Conservation (phyloP, 2,888 invertebrate genomes). For the Apamea anceps region DNA sequence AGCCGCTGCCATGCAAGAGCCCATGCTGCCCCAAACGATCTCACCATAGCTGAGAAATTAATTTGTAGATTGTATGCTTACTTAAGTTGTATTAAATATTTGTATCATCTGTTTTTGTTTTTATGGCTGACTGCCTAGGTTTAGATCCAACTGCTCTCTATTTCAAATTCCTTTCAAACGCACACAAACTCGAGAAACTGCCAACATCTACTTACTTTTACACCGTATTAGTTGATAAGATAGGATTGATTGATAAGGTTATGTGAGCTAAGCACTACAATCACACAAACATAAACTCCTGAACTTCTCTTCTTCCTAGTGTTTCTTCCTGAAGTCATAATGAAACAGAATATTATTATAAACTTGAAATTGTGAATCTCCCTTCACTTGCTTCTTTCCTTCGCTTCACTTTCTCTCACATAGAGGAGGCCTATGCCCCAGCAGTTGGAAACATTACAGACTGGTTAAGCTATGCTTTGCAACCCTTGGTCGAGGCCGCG, state of each 20-base stretch:
- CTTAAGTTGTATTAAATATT: conserved; percentile 62
- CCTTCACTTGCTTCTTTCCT: too few species aligned
- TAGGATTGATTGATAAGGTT: background rate
- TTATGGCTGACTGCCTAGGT: background rate
- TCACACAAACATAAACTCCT: background rate
- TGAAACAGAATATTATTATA: background rate
- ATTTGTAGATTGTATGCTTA: conserved; percentile 58
- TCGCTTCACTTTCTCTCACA: background rate
- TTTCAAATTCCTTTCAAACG: background rate
- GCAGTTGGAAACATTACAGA: background rate
- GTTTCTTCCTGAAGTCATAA: background rate
- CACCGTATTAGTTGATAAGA: background rate
- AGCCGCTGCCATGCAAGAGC: conserved; percentile 69
- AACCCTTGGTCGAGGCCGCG: too few species aligned
- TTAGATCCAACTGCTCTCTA: background rate
- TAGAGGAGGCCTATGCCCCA: background rate
- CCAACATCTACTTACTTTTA: background rate
- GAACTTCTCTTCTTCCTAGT: background rate
- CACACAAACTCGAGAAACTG: background rate
- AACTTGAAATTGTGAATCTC: background rate
- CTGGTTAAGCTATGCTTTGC: background rate
- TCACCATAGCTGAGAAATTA: conserved; percentile 46
- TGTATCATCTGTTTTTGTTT: conserved; percentile 42
- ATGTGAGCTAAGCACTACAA: background rate
- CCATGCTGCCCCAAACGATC: conserved; percentile 75